A percentile compares a stretch with the other conserved stretches of the same genome.
Conservation (phyloP, 2,888 invertebrate species). For the Coelogynopora nodosa region DNA sequence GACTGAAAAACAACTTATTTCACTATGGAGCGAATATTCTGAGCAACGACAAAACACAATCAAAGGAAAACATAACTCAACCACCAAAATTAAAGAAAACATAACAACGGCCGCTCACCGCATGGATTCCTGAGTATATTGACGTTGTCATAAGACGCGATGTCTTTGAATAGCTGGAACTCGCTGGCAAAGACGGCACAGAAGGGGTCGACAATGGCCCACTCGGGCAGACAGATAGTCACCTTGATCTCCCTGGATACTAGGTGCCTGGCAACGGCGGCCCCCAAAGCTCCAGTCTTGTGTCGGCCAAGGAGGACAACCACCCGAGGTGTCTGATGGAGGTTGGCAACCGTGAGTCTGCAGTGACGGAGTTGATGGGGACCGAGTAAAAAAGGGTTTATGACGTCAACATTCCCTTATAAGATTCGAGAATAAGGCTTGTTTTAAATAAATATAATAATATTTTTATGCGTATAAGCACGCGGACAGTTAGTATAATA, state of each 20-base stretch:
- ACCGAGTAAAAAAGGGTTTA: neutral
- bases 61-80: no score
- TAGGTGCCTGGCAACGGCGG: slow-evolving; percentile 5
- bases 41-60: no score
- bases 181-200: slow-evolving; percentile 4
- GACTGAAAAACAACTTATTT: no score
- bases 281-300: neutral
- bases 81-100: no score
- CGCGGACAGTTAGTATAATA: no score
- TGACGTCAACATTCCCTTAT: no score
- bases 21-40: no score
- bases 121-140: neutral
- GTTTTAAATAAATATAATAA: no score
- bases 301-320: slow-evolving; percentile 20
- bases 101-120: no score
- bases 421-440: no score
- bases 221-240: slow-evolving; percentile 1
- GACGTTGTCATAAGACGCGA: neutral
- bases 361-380: neutral
- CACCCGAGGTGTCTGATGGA: neutral
- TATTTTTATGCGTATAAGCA: no score
- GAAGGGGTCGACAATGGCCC: slow-evolving; percentile 10
- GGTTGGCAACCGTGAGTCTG: neutral
- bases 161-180: neutral
- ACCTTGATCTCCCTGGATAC: neutral